Conservation (phyloP, 64 coral and sea anemone species). For the Actinia equina region DNA sequence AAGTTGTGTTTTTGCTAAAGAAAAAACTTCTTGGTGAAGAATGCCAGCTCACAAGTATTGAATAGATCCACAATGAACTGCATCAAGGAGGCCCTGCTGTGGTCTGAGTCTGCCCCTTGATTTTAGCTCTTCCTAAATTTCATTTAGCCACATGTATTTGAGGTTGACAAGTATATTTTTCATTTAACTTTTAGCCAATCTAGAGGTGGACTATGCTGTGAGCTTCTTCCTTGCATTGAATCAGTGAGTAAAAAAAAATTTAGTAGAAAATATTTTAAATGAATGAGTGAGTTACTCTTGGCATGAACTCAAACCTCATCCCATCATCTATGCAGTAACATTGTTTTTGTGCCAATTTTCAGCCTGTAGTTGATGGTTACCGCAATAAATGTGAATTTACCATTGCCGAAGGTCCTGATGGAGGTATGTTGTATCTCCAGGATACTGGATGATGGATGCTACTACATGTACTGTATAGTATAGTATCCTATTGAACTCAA, state of each 20-base stretch:
- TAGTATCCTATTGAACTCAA: background rate
- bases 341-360: slow-evolving; percentile 38
- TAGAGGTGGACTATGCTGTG: background rate
- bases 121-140: too few species aligned
- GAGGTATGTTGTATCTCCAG: slow-evolving; percentile 56
- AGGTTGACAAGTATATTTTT: background rate
- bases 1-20: background rate
- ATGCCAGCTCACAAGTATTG: too few species aligned
- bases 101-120: too few species aligned
- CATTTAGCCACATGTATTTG: too few species aligned
- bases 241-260: background rate
- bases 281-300: slow-evolving; percentile 53
- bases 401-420: slow-evolving; percentile 93
- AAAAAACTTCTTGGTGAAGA: too few species aligned
- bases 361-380: slow-evolving; percentile 95
- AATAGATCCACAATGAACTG: too few species aligned
- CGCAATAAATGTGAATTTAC: slow-evolving; percentile 99
- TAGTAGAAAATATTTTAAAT: slow-evolving; percentile 53
- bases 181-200: background rate
- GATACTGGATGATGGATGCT: background rate
- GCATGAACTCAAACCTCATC: slow-evolving; percentile 10
- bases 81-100: too few species aligned
- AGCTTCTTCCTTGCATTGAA: background rate
- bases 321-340: slow-evolving; percentile 1
- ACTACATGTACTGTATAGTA: background rate